phyloP scores from a whole-genome alignment of 2,888 invertebrate species.

The Drosophila nr. medialis region DNA sequence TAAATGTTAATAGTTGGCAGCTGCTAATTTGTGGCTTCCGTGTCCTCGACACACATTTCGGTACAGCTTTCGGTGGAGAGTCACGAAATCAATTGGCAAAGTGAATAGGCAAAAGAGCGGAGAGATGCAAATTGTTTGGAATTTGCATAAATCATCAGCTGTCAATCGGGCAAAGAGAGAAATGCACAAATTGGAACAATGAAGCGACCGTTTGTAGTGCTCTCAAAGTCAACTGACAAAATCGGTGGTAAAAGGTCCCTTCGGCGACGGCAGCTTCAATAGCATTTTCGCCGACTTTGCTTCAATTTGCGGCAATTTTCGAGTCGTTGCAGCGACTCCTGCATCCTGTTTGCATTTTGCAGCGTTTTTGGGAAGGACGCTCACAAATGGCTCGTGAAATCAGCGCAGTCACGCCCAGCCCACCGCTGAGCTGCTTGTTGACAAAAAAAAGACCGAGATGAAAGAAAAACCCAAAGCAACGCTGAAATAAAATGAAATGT shows the following conservation, averaged over 20 bases:
- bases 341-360: constrained; percentile 30
- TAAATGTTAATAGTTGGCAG: constrained; percentile 11
- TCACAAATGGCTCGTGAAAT: constrained; percentile 71
- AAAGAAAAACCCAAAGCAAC: constrained; percentile 32
- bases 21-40: constrained; percentile 45
- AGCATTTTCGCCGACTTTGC: constrained; percentile 59
- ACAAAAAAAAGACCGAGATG: constrained; percentile 33
- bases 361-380: constrained; percentile 47
- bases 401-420: constrained; percentile 47
- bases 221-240: constrained; percentile 15
- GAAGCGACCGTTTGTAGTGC: constrained; percentile 41
- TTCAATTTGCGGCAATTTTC: constrained; percentile 65
- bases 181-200: constrained; percentile 71
- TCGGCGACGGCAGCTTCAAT: constrained; percentile 37
- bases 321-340: constrained; percentile 33
- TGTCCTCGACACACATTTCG: constrained; percentile 67
- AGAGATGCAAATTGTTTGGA: constrained; percentile 51
- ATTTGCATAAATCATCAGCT: constrained; percentile 74
- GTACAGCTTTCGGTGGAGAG: constrained; percentile 51
- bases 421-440: constrained; percentile 32
- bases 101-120: constrained; percentile 45
- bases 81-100: constrained; percentile 71
- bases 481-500: constrained; percentile 52
- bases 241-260: constrained; percentile 17
- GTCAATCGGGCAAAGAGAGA: constrained; percentile 45